Conservation (phyloP, 1,140 invertebrate species). For the Zeugodacus cucurbitae region DNA sequence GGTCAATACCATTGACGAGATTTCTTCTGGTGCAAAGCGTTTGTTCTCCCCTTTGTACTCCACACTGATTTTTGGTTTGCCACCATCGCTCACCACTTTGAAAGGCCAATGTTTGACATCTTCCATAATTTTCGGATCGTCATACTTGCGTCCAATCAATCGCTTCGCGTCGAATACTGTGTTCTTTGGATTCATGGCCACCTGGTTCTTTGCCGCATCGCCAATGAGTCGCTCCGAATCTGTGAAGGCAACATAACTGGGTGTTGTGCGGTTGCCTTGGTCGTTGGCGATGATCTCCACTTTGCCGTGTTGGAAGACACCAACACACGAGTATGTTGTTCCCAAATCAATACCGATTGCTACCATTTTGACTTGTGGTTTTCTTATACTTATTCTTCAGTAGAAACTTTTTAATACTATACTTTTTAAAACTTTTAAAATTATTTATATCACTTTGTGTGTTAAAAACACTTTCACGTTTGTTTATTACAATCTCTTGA, state of each 20-base stretch:
- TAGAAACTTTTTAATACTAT: not conserved
- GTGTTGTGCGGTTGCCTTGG: conserved; percentile 90
- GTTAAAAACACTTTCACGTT: conserved; percentile 50
- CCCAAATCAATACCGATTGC: conserved; percentile 82
- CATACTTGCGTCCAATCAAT: conserved; percentile 74
- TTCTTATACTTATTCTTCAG: conserved; percentile 43
- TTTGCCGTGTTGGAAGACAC: conserved; percentile 83
- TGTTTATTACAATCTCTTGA: conserved; percentile 48
- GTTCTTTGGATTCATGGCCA: conserved; percentile 62
- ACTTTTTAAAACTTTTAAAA: not conserved
- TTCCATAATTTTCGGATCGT: conserved; percentile 78
- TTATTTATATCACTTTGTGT: conserved; percentile 62
- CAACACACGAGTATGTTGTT: conserved; percentile 85
- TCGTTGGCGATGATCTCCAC: conserved; percentile 94
- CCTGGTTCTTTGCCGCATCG: conserved; percentile 85
- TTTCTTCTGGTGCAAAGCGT: conserved; percentile 80
- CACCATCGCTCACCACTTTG: conserved; percentile 73
- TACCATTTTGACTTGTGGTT: conserved; percentile 61
- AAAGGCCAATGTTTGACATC: conserved; percentile 84
- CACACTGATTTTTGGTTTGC: conserved; percentile 78
- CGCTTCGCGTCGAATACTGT: conserved; percentile 69
- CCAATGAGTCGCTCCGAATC: conserved; percentile 90
- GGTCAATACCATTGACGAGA: conserved; percentile 80
- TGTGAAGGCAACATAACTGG: conserved; percentile 91
- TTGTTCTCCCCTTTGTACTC: conserved; percentile 80